Evolutionary conservation across 2,113 vertebrate species (phyloP), one percentile per base, ranked within the genome.

Genomic region (Tachuris rubrigastra): DNA sequence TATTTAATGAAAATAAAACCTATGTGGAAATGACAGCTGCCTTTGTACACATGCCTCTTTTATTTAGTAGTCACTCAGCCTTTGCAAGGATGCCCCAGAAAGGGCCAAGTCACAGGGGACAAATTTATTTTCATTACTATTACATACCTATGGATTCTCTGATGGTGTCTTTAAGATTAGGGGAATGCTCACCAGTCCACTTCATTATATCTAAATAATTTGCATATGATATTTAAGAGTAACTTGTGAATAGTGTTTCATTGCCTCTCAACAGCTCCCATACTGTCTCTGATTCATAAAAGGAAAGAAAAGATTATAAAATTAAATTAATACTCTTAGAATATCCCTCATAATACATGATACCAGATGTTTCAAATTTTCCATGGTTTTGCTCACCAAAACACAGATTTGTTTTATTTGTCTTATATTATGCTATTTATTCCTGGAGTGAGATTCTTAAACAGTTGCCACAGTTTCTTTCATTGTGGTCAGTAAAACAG

Each of bases 51-150:
- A 24, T 17, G 3, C 2, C 33, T 81, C 19, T 52, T 41, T 37
- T 27, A 37, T 39, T 30, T 31, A 44, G 19, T 11, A 50, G 8
- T 85, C 52, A 59, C 18, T n/a, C 19, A 50, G 23, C 28, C 21
- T 72, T 92, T 67, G 6, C 35, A 82, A 74, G 31, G 10, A 12
- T 74, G 20, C 9, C 12, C 8, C 42, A 75, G 68, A 50, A 81
- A 41, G 11, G 2, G 1, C 1, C 10, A 60, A 46, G 15, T 44
- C 27, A 28, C 8, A 41, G 15, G 12, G 20, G 4, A 50, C 6
- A 81, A 22, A 52, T 47, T 72, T 82, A 7, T 91, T 87, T 77
- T 68, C 2, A 30, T 59, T 52, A 27, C 3, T 30, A 2, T 76
- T 87, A 65, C 39, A 21, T 44, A 46, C 6, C 28, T 66, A 8